Base-by-base conservation (phyloP, 2,888 invertebrate species). In the Schizaphis graminum region DNA sequence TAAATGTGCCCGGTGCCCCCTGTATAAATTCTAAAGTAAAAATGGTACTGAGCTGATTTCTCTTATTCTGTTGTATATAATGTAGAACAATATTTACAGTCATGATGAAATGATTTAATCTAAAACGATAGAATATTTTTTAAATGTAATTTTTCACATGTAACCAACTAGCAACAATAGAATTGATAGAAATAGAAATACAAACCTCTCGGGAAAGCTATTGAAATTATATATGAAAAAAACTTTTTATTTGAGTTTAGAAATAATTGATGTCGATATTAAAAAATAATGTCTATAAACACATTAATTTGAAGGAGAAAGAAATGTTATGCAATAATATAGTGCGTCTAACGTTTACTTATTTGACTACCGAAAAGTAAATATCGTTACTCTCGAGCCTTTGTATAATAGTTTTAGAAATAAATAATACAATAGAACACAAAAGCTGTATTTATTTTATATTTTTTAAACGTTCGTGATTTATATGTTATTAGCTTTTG, bases 401-500 rank as follows among this genome's bases (percentile, higher is more conserved):
- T 89, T 61, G 44, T 89, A 61, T 89, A 89, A 61, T 44, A n/a
- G 28, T 44, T 47, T 47, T 35, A 88, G 35, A 88, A 53, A 35
- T 35, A 11, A n/a, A n/a, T 35, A 89, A 28, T 57, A n/a, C 13
- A 28, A 89, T 77, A 77, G 77, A 67, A 77, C 35, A 35, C 77
- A 35, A 77, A 35, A 77, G 35, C 8, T 44, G 16, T 28, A 89
- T 89, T 89, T 44, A 44, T 85, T 85, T 44, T 85, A 26, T 44
- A 89, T 44, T 57, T 77, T 61, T 61, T 10, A 61, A 44, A 41
- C 21, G 61, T 89, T 61, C 44, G 21, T n/a, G 44, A 61, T 89
- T 89, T 89, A 61, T 89, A 44, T 5, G 24, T 53, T 35, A 56
- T 89, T 44, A 61, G 28, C n/a, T 77, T 89, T 89, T 44, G 89